phyloP scores from a whole-genome alignment of 2,113 vertebrate species.

The Fulmarus glacialis region DNA sequence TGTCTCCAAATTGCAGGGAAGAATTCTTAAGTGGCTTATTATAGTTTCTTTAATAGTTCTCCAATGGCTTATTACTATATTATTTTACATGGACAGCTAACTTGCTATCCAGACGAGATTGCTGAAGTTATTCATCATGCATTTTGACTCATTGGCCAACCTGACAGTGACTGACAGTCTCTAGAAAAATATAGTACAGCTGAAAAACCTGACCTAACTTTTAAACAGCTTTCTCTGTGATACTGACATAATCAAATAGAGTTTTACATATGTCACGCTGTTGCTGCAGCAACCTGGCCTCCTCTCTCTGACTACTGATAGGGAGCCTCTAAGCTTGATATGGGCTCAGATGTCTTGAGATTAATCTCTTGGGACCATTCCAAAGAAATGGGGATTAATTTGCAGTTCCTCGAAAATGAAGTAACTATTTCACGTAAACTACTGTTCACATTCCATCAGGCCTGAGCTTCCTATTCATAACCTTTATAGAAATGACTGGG shows the following conservation, averaged over 20 bases:
- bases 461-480: not conserved
- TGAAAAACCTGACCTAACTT: not conserved
- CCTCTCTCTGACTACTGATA: not conserved
- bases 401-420: not conserved
- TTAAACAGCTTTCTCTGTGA: not conserved
- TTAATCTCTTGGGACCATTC: not conserved
- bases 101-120: not conserved
- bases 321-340: not conserved
- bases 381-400: not conserved
- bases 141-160: not conserved
- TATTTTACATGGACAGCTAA: not conserved
- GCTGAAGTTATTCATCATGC: not conserved
- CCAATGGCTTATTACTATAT: not conserved
- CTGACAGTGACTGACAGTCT: not conserved
- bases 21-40: not conserved
- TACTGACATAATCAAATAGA: not conserved
- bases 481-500: not conserved
- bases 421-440: not conserved
- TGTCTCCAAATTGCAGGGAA: not conserved
- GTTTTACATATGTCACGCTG: not conserved
- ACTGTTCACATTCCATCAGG: not conserved
- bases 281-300: constrained; percentile 24
- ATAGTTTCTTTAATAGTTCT: not conserved
- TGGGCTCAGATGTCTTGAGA: not conserved
- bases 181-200: not conserved